Conservation (phyloP, 2,113 vertebrate genomes). For the Halichoeres trimaculatus region DNA sequence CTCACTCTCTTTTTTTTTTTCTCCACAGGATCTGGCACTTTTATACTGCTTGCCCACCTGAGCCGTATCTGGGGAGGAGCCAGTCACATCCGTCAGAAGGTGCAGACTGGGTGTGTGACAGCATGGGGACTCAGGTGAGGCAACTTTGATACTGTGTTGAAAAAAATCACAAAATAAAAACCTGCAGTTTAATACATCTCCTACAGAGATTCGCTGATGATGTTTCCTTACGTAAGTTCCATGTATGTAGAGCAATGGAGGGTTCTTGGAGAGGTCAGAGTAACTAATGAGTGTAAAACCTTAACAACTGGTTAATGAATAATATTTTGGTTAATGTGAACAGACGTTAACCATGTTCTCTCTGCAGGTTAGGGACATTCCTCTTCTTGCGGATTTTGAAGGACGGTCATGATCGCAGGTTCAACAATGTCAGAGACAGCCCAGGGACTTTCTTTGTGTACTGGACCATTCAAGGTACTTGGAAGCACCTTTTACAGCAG, state of each 20-base stretch:
- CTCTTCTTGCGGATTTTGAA: conserved; percentile 86
- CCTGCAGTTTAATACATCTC: not conserved
- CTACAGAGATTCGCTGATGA: not conserved
- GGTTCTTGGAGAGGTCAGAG: conserved; percentile 50
- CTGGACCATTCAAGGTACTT: conserved; percentile 87
- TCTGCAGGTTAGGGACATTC: conserved; percentile 83
- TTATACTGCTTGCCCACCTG: conserved; percentile 84
- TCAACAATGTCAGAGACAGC: conserved; percentile 83
- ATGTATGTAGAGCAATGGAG: not conserved
- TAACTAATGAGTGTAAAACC: conserved; percentile 49
- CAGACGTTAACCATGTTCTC: conserved; percentile 39
- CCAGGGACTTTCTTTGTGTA: conserved; percentile 85
- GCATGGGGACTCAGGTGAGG: conserved; percentile 83
- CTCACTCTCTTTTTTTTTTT: conserved; percentile 4
- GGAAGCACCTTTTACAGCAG: conserved; percentile 7
- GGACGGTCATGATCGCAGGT: conserved; percentile 84
- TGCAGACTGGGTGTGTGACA: conserved; percentile 84
- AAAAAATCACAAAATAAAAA: not conserved
- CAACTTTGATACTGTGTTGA: not conserved
- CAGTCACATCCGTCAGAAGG: conserved; percentile 78
- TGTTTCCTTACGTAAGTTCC: not conserved
- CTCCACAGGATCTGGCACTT: conserved; percentile 82
- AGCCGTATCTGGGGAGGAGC: conserved; percentile 84
- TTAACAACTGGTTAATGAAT: conserved; percentile 79
- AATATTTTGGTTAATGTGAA: conserved; percentile 74